phyloP scores from a whole-genome alignment of 2,113 vertebrate genomes.

The Pimephales promelas region DNA sequence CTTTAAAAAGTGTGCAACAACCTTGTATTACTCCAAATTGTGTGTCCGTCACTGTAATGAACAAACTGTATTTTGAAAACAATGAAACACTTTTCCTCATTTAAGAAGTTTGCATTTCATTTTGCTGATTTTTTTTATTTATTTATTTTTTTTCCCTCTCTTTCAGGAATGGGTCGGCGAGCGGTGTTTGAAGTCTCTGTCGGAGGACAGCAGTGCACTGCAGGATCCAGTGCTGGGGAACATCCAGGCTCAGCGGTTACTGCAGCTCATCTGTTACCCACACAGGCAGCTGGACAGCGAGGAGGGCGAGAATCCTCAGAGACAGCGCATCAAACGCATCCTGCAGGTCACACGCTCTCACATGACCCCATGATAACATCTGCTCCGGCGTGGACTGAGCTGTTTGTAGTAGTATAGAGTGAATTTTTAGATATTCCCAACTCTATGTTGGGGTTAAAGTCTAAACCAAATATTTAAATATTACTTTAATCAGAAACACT shows the following conservation, averaged over 20 bases:
- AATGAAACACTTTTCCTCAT: background rate
- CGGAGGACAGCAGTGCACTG: slow-evolving; percentile 96
- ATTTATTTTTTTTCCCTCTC: too few species aligned
- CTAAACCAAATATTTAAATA: background rate
- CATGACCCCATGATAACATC: background rate
- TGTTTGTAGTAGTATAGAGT: background rate
- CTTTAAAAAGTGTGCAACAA: too few species aligned
- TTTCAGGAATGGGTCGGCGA: slow-evolving; percentile 97
- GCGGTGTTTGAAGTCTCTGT: slow-evolving; percentile 94
- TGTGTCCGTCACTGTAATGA: background rate
- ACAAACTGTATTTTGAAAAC: background rate
- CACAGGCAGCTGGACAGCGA: slow-evolving; percentile 94
- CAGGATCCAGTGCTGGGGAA: slow-evolving; percentile 97
- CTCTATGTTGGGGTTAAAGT: background rate
- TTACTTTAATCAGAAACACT: background rate
- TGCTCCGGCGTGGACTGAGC: background rate
- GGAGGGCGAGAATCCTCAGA: slow-evolving; percentile 96
- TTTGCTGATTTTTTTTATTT: too few species aligned
- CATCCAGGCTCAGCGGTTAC: slow-evolving; percentile 94
- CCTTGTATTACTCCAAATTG: background rate
- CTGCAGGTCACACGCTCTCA: slow-evolving; percentile 79
- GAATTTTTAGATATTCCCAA: background rate
- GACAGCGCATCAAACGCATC: slow-evolving; percentile 98
- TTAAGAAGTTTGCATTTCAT: background rate
- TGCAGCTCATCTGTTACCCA: slow-evolving; percentile 98